Evolutionary conservation across 2,888 invertebrate species (phyloP).

Genomic region (Nymphalis urticae): DNA sequence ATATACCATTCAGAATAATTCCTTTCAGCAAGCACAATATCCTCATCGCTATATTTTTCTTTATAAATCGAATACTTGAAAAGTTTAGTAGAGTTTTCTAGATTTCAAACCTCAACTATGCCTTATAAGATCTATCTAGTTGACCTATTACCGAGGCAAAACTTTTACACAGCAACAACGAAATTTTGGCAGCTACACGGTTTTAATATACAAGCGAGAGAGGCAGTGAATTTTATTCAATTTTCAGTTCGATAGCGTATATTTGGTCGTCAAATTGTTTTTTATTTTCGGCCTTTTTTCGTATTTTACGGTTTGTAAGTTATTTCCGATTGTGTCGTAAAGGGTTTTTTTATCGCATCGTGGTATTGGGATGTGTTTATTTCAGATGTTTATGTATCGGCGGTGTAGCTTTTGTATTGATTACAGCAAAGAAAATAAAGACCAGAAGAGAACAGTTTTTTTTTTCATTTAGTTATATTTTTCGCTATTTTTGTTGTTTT

Average conservation of each 20-base stretch:
- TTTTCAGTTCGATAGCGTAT: slow-evolving; percentile 8
- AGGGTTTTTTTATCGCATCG: neutral
- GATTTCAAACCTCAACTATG: too few relatives aligned
- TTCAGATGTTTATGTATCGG: neutral
- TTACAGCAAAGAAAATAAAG: neutral
- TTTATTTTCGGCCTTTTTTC: neutral
- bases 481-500: too few relatives aligned
- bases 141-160: too few relatives aligned
- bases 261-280: slow-evolving; percentile 11
- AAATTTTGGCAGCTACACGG: neutral
- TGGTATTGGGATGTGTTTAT: slow-evolving; percentile 4
- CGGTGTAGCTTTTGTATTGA: neutral
- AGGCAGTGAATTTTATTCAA: slow-evolving; percentile 10
- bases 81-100: too few relatives aligned
- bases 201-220: neutral
- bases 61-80: too few relatives aligned
- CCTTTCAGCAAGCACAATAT: too few relatives aligned
- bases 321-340: slow-evolving; percentile 10
- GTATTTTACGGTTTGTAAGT: slow-evolving; percentile 9
- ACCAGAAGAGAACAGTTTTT: too few relatives aligned
- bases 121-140: too few relatives aligned
- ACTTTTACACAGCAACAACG: neutral
- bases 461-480: too few relatives aligned
- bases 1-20: too few relatives aligned
- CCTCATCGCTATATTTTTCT: too few relatives aligned